Evolutionary conservation across 1,140 invertebrate species (phyloP), one percentile per base, ranked within the genome.

Genomic region (Asobara japonica): DNA sequence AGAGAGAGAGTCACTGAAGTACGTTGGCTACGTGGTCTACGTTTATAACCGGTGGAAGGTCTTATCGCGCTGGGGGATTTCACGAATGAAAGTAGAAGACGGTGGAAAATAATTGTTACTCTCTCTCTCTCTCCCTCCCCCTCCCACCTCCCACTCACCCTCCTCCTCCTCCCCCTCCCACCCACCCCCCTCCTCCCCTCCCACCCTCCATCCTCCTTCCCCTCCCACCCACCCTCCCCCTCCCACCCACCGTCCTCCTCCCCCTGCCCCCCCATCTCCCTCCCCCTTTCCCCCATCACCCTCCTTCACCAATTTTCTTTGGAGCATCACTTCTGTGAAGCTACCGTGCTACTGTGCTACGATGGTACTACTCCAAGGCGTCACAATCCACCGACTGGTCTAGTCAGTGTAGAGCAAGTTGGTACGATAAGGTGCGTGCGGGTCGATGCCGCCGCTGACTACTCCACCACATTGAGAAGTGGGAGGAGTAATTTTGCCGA

Each of bases 341-440:
- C n/a, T n/a, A n/a, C n/a, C n/a, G n/a, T n/a, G n/a, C n/a, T n/a
- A n/a, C n/a, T n/a, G n/a, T n/a, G n/a, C n/a, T n/a, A n/a, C n/a
- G n/a, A n/a, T n/a, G n/a, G n/a, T n/a, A n/a, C n/a, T n/a, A n/a
- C n/a, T 18, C 18, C 22, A 56, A 0, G 25, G 22, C 45, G 45
- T 51, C 45, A 20, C 45, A 51, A 2, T 1, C 22, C 51, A 56
- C 51, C n/a, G n/a, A n/a, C n/a, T n/a, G n/a, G n/a, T n/a, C n/a
- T n/a, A n/a, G n/a, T n/a, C n/a, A n/a, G n/a, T n/a, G n/a, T n/a
- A 73, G 65, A 76, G 72, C 65, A 62, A 73, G 65, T 67, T 66
- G 66, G 65, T 61, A 72, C 74, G 74, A 75, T 75, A 75, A 75
- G 70, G 62, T 75, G 74, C 71, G 74, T 75, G 74, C 62, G 62